Conservation (phyloP, 2,797 vertebrate genomes). For the Ambastaia sidthimunki region DNA sequence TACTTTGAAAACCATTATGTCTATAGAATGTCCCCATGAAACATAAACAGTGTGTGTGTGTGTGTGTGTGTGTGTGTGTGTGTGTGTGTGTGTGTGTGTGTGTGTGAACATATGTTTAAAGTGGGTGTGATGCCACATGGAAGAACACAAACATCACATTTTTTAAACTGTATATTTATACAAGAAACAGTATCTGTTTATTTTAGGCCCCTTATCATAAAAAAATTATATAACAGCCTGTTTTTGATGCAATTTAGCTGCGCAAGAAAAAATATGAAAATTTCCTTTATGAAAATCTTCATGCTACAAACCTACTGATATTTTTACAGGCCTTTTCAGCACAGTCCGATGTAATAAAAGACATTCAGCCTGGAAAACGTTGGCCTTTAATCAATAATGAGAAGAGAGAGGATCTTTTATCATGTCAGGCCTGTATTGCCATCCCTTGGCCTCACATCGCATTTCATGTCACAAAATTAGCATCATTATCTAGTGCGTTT, state of each 20-base stretch:
- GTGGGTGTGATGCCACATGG: conserved; percentile 6
- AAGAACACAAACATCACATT: conserved; percentile 26
- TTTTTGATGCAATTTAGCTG: conserved; percentile 6
- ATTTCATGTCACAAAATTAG: conserved; percentile 16
- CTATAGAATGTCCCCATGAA: too few species aligned
- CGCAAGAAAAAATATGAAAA: neutral
- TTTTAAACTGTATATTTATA: neutral
- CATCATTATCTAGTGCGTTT: conserved; percentile 8
- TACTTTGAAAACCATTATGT: too few species aligned
- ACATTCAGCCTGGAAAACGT: conserved; percentile 24
- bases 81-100: too few species aligned
- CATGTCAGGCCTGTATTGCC: conserved; percentile 35
- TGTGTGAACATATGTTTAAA: too few species aligned
- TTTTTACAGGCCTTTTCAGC: conserved; percentile 24
- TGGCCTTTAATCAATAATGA: conserved; percentile 43
- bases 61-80: too few species aligned
- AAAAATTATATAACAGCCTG: neutral
- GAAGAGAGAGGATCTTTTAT: conserved; percentile 33
- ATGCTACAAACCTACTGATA: conserved; percentile 22
- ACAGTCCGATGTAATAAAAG: conserved; percentile 24
- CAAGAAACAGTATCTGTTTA: conserved; percentile 12
- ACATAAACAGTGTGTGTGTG: too few species aligned
- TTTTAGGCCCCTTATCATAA: conserved; percentile 18
- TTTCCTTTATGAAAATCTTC: neutral
- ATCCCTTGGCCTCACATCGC: conserved; percentile 9